Evolutionary conservation across 1,140 invertebrate genomes (phyloP).

Genomic region (Drosophila saltans): DNA sequence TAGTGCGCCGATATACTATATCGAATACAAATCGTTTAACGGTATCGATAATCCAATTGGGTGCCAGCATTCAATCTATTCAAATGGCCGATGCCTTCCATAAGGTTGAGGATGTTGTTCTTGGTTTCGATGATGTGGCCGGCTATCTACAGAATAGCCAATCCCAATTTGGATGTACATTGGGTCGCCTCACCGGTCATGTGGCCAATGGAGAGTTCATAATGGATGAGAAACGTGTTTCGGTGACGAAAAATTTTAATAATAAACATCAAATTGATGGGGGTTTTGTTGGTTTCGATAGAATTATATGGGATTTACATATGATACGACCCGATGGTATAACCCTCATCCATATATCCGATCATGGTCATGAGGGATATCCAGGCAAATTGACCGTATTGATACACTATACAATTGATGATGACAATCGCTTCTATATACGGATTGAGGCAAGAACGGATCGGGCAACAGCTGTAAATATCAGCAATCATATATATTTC

Average conservation of each 20-base stretch:
- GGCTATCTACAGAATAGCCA: constrained; percentile 84
- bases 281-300: constrained; percentile 92
- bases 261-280: constrained; percentile 92
- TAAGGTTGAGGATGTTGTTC: constrained; percentile 87
- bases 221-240: constrained; percentile 88
- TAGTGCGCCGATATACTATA: constrained; percentile 85
- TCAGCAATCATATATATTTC: constrained; percentile 97
- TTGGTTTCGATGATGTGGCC: constrained; percentile 90
- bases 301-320: constrained; percentile 87
- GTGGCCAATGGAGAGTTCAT: constrained; percentile 88
- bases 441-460: constrained; percentile 89
- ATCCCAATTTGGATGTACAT: constrained; percentile 92
- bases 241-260: constrained; percentile 88
- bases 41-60: constrained; percentile 79
- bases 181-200: constrained; percentile 94
- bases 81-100: constrained; percentile 89
- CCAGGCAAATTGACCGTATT: constrained; percentile 89
- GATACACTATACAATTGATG: constrained; percentile 88
- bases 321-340: constrained; percentile 73
- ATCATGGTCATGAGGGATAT: constrained; percentile 93
- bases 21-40: constrained; percentile 85
- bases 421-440: constrained; percentile 89
- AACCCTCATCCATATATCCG: constrained; percentile 87
- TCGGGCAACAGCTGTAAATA: constrained; percentile 92
- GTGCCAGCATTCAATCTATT: constrained; percentile 90